Conservation (phyloP, 2,113 vertebrate genomes). For the Amphilophus citrinellus region DNA sequence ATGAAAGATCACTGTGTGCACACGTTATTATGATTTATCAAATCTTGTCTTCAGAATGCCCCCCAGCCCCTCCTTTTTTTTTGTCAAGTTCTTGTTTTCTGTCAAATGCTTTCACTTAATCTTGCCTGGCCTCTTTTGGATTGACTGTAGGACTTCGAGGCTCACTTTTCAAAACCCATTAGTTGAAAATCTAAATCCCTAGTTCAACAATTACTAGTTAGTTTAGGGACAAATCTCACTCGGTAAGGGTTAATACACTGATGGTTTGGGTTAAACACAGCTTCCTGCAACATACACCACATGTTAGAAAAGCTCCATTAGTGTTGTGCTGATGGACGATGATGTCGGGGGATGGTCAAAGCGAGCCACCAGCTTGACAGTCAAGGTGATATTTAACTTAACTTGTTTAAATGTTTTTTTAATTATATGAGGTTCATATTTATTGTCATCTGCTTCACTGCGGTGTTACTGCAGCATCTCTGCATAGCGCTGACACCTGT, state of each 20-base stretch:
- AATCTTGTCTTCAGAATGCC: not conserved
- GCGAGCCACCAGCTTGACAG: not conserved
- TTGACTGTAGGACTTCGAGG: not conserved
- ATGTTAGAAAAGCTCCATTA: not conserved
- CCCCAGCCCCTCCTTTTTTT: not conserved
- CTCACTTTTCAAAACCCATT: not conserved
- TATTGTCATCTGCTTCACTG: not conserved
- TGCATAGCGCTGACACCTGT: not conserved
- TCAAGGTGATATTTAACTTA: constrained; percentile 3
- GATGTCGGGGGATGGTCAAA: not conserved
- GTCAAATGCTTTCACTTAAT: not conserved
- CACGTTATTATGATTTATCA: not conserved
- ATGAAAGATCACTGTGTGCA: not conserved
- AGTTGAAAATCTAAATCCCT: not conserved
- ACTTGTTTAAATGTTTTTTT: not conserved
- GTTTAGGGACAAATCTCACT: not conserved
- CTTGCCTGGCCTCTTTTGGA: not conserved
- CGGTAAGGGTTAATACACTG: not conserved
- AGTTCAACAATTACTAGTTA: not conserved
- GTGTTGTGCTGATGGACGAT: not conserved
- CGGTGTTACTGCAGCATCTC: not conserved
- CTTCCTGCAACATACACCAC: not conserved
- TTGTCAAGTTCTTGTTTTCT: not conserved
- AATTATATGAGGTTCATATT: not conserved
- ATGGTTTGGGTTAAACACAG: not conserved